Conservation (phyloP, 2,888 invertebrate genomes). For the Catocala nupta region DNA sequence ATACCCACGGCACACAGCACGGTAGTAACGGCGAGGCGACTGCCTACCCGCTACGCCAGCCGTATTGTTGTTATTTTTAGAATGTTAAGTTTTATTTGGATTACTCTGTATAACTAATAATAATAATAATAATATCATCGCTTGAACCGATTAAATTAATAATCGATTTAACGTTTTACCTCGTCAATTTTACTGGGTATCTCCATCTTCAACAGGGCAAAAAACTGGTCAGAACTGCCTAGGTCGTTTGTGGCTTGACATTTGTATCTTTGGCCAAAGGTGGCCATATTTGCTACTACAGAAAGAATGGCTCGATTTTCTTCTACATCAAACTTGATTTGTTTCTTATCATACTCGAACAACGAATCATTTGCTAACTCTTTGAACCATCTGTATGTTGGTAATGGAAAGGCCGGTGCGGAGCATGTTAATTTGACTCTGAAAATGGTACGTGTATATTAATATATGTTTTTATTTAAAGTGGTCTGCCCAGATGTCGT, state of each 20-base stretch:
- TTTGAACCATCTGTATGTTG: constrained; percentile 72
- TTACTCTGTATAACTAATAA: no score
- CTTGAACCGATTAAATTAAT: no score
- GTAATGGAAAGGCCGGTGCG: constrained; percentile 67
- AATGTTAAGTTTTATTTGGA: no score
- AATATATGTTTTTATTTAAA: no score
- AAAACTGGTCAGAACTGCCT: constrained; percentile 62
- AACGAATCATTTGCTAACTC: constrained; percentile 58
- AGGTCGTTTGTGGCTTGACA: constrained; percentile 69
- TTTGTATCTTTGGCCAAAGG: constrained; percentile 63
- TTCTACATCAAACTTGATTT: constrained; percentile 59
- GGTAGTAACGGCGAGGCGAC: no score
- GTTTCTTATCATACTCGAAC: constrained; percentile 62
- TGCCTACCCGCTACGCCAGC: no score
- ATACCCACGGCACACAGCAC: no score
- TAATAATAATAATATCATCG: no score
- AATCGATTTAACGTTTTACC: constrained; percentile 50
- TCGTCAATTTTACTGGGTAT: constrained; percentile 62
- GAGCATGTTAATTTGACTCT: constrained; percentile 71
- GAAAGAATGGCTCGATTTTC: constrained; percentile 58
- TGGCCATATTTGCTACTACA: constrained; percentile 59
- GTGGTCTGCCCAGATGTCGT: no score
- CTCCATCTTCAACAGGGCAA: constrained; percentile 59
- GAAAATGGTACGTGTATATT: constrained; percentile 39
- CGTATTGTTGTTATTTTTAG: no score